These are phyloP conservation scores for Thysanoteuthis rhombus DNA, from an alignment of 2,888 invertebrate species.

Conservation along the genomic window DNA sequence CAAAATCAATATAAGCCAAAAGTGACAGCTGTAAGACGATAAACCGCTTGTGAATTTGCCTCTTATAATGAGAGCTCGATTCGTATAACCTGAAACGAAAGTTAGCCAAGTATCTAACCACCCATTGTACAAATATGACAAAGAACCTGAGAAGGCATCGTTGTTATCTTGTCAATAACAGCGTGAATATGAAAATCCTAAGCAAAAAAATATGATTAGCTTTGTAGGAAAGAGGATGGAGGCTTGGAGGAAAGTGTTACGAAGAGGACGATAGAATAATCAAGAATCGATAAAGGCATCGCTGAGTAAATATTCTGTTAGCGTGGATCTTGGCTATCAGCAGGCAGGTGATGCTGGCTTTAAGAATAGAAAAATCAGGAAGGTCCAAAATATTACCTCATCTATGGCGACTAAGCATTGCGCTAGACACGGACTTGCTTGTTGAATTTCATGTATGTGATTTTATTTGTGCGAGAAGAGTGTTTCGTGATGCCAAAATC, in stretches of 20 bases:
- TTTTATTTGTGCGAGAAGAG: too few species aligned
- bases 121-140: background rate
- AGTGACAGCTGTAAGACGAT: too few species aligned
- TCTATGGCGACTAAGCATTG: background rate
- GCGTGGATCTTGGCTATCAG: background rate
- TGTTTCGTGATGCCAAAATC: background rate
- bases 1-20: too few species aligned
- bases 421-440: background rate
- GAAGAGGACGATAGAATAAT: background rate
- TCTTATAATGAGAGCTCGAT: background rate
- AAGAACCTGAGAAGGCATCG: background rate
- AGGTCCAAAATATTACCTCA: background rate
- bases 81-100: background rate
- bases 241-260: background rate
- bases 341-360: background rate
- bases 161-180: background rate
- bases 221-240: background rate
- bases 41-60: too few species aligned
- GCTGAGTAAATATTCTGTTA: background rate
- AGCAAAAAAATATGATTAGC: background rate
- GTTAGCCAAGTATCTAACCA: background rate
- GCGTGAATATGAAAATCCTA: background rate
- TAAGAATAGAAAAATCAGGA: background rate
- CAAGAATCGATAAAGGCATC: background rate
- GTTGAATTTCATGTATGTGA: background rate